Evolutionary conservation across 2,113 vertebrate species (phyloP).

Genomic region (Antechinus stuartii): DNA sequence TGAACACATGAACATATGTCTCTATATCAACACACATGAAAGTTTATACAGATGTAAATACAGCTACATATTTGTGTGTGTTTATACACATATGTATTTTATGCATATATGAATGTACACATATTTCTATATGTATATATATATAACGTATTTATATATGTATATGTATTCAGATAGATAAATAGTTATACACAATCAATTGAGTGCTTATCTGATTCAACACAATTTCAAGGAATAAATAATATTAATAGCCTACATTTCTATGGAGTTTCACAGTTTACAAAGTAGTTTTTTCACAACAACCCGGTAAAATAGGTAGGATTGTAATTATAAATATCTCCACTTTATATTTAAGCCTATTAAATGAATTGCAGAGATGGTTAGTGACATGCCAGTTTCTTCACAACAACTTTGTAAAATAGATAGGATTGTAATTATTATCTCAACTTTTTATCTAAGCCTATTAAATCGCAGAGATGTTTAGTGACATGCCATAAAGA

Average conservation of each 20-base stretch:
- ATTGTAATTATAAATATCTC: not conserved
- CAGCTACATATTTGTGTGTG: no score
- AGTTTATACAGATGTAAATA: no score
- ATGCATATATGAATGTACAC: not conserved
- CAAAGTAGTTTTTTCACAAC: not conserved
- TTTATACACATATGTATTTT: no score
- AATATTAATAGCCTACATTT: not conserved
- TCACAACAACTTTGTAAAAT: no score
- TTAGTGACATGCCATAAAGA: not conserved
- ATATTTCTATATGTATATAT: not conserved
- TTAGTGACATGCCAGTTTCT: not conserved
- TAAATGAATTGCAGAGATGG: not conserved
- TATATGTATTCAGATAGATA: no score
- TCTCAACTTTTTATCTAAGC: no score
- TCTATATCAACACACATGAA: no score
- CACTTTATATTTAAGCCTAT: not conserved
- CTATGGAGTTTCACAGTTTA: not conserved
- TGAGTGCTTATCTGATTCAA: not conserved
- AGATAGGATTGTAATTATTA: no score
- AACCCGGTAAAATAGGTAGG: no score
- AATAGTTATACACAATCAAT: not conserved
- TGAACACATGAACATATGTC: not conserved
- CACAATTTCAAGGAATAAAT: not conserved
- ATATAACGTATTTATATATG: no score
- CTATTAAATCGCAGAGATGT: not conserved